Evolutionary conservation across 2,113 vertebrate genomes (phyloP).

Genomic region (Chamaea fasciata): DNA sequence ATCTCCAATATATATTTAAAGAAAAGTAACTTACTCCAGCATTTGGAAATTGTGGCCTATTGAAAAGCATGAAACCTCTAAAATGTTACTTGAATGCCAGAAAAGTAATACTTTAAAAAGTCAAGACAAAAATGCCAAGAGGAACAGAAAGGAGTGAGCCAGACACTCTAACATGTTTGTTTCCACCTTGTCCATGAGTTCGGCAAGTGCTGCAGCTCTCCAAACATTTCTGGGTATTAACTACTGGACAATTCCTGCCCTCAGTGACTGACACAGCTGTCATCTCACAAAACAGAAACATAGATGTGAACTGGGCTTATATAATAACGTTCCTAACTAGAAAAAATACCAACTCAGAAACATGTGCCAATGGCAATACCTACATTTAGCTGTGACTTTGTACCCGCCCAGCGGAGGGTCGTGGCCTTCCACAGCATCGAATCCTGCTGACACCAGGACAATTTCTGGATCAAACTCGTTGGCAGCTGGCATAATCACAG

Average conservation of each 20-base stretch:
- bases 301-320: neutral
- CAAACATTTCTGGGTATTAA: neutral
- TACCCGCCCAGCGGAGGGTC: conserved; percentile 79
- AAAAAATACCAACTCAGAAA: neutral
- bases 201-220: neutral
- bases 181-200: neutral
- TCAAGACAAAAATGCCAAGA: neutral
- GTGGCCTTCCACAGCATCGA: conserved; percentile 82
- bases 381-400: conserved; percentile 84
- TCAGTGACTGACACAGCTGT: neutral
- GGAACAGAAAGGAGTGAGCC: neutral
- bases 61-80: conserved; percentile 36
- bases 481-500: conserved; percentile 79
- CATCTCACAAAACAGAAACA: neutral
- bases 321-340: neutral
- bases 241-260: neutral
- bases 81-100: conserved; percentile 20
- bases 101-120: conserved; percentile 10
- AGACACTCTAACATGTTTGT: neutral
- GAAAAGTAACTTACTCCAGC: neutral
- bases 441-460: conserved; percentile 82
- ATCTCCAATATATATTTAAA: conserved; percentile 5
- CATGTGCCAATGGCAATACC: conserved; percentile 13
- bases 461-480: conserved; percentile 79
- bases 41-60: conserved; percentile 1